Conservation (phyloP, 2,888 invertebrate species). For the Gisinianus flammeolus region DNA sequence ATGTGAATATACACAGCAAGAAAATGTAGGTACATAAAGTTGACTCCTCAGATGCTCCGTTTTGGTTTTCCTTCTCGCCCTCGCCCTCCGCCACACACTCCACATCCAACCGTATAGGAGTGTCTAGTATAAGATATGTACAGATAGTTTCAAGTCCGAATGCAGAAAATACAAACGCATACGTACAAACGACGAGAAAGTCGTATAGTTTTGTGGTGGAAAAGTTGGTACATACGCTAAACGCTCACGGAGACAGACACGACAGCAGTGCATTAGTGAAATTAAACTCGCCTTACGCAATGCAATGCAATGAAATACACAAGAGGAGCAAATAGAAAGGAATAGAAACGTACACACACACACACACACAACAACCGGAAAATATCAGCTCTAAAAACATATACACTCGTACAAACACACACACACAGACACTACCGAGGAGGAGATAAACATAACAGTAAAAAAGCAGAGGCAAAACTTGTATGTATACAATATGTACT, state of each 20-base stretch:
- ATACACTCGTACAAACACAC: not conserved
- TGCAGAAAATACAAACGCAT: no score
- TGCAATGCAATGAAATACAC: not conserved
- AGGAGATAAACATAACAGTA: not conserved
- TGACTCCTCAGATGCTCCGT: constrained; percentile 16
- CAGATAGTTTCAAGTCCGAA: no score
- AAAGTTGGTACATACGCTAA: constrained; percentile 13
- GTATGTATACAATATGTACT: no score
- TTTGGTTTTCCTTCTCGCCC: constrained; percentile 10
- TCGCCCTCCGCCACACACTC: not conserved
- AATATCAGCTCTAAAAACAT: constrained; percentile 14
- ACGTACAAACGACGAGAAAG: not conserved
- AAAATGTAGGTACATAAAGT: constrained; percentile 15
- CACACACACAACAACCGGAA: not conserved
- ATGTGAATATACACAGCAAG: not conserved
- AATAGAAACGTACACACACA: not conserved
- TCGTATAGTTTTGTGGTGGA: not conserved
- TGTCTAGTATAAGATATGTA: no score
- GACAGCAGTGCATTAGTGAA: constrained; percentile 58
- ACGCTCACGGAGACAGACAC: constrained; percentile 32
- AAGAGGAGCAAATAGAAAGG: not conserved
- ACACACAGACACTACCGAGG: not conserved
- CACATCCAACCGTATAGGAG: no score
- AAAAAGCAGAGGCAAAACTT: no score
- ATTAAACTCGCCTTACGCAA: constrained; percentile 55